A percentile compares a stretch with the other conserved stretches of the same genome.
Evolutionary conservation across 2,113 vertebrate genomes (phyloP).

Genomic region (Origma solitaria): DNA sequence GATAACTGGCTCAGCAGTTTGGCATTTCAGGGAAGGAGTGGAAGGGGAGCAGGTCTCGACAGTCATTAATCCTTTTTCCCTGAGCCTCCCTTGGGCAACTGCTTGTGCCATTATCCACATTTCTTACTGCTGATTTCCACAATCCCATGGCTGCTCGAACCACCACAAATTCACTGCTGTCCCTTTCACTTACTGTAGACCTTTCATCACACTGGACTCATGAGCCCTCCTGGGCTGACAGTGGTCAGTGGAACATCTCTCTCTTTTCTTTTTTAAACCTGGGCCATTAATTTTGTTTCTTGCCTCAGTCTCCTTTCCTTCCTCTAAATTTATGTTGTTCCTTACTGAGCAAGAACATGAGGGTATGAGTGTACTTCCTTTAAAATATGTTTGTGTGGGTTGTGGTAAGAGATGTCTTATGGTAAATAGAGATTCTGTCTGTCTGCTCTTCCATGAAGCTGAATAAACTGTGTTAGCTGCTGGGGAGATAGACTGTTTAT

Average conservation of each 20-base stretch:
- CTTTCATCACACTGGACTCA: constrained; percentile 30
- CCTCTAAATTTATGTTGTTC: not conserved
- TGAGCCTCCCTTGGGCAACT: constrained; percentile 38
- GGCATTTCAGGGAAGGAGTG: constrained; percentile 64
- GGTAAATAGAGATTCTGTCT: not conserved
- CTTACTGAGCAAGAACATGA: not conserved
- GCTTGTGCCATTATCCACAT: constrained; percentile 53
- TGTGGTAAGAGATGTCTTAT: not conserved
- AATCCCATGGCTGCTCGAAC: not conserved
- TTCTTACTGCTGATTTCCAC: constrained; percentile 55
- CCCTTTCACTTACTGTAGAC: not conserved
- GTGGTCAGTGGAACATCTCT: constrained; percentile 6
- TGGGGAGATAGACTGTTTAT: not conserved
- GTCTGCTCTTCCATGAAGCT: not conserved
- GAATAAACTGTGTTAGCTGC: not conserved
- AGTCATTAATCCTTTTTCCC: constrained; percentile 68
- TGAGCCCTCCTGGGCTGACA: constrained; percentile 1
- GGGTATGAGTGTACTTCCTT: not conserved
- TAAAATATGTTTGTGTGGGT: not conserved
- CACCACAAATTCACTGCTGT: constrained; percentile 11
- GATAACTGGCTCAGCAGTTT: constrained; percentile 66
- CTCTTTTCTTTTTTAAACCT: not conserved
- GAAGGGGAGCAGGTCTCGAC: constrained; percentile 37
- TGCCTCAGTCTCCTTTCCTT: not conserved
- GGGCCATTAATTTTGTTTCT: constrained; percentile 14